Base-by-base conservation (phyloP, 1,140 invertebrate species). In the Cotesia vestalis region DNA sequence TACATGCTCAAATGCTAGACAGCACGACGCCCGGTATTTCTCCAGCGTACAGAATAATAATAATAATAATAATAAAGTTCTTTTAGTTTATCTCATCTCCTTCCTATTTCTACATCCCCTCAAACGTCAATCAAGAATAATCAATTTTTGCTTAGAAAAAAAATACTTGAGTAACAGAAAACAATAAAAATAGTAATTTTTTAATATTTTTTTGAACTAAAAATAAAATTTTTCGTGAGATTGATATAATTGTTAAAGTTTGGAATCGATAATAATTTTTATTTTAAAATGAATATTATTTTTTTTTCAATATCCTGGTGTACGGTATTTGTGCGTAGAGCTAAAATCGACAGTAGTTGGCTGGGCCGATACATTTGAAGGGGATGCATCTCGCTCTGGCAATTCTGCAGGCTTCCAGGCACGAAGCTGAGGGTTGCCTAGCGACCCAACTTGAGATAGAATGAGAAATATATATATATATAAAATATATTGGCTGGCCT, bases 341-440 rank as follows among this genome's bases (percentile, higher is more conserved):
- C 53, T 9, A 55, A 59, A 59, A 59, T 59, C 17, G 57, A 59
- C 57, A 20, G 14, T 59, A 59, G 57, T 59, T 59, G 57, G 57
- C 66, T 52, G 51, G 52, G 51, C 51, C 11, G 17, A 55, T 68
- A 38, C 34, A 57, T 55, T 68, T 34, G 40, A 71, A 64, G 66
- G 46, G 66, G 53, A 36, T 61, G 34, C 36, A 73, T 69, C 66
- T 46, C 40, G 40, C 40, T 73, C 64, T 51, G 61, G 70, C 60
- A 66, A 73, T 73, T 67, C 69, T 72, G 66, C 66, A 69, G 68
- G 71, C 51, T 75, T 69, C 69, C 60, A 69, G 72, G 72, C 20
- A 6, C 55, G 63, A 63, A 61, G 71, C 38, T 51, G 74, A 75
- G 70, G 55, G 74, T 75, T 75, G 74, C 74, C 74, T 75, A 75